phyloP scores from a whole-genome alignment of 2,113 vertebrate genomes.

The Dunckerocampus dactyliophorus region DNA sequence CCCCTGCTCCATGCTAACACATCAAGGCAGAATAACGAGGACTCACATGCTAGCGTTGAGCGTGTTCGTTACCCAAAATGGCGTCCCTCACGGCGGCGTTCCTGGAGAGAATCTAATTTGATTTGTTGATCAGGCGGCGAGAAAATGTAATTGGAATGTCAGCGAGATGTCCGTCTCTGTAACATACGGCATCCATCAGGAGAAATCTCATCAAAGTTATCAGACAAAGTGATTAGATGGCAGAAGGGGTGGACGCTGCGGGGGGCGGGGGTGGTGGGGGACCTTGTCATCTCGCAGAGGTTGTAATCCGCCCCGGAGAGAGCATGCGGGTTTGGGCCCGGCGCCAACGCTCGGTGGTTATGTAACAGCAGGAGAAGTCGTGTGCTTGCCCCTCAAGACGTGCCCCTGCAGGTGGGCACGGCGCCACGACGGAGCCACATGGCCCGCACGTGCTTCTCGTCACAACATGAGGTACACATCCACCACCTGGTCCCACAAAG shows the following conservation, averaged over 20 bases:
- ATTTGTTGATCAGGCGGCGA: constrained; percentile 8
- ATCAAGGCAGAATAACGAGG: not conserved
- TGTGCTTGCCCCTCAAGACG: constrained; percentile 39
- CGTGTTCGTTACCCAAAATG: not conserved
- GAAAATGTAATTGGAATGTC: not conserved
- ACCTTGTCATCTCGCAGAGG: no score
- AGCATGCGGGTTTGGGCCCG: not conserved
- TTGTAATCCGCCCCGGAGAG: not conserved
- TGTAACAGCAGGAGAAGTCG: constrained; percentile 25
- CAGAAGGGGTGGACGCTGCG: no score
- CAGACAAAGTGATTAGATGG: constrained; percentile 6
- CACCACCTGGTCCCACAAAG: no score
- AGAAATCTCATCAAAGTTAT: constrained; percentile 8
- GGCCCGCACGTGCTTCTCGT: not conserved
- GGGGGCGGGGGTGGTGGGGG: not conserved
- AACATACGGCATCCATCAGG: constrained; percentile 16
- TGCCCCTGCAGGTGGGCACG: constrained; percentile 26
- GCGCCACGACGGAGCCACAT: constrained; percentile 29
- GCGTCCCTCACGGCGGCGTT: constrained; percentile 5
- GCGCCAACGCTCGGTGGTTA: constrained; percentile 28
- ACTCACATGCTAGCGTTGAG: not conserved
- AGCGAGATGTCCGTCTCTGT: constrained; percentile 6
- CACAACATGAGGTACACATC: no score
- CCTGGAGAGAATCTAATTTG: constrained; percentile 7
- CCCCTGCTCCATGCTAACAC: not conserved